Conservation (phyloP, 1,140 invertebrate species). For the Papilio glaucus region DNA sequence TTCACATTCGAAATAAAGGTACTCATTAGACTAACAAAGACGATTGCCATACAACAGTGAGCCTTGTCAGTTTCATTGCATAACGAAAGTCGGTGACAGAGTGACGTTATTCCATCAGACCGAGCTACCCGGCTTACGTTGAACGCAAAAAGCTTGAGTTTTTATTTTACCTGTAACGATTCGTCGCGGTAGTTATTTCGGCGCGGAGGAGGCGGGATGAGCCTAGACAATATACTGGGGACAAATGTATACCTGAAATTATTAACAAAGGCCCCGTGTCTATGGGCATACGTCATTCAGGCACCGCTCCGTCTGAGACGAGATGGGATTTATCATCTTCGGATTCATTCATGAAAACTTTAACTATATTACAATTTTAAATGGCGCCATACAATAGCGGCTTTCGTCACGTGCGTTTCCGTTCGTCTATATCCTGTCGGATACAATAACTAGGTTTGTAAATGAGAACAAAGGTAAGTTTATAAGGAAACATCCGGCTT, state of each 20-base stretch:
- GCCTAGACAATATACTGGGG: slow-evolving; percentile 59
- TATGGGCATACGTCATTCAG: slow-evolving; percentile 49
- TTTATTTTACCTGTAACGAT: slow-evolving; percentile 74
- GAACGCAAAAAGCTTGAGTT: slow-evolving; percentile 73
- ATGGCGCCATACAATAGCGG: slow-evolving; percentile 50
- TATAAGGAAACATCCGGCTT: slow-evolving; percentile 48
- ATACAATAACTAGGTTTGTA: slow-evolving; percentile 34
- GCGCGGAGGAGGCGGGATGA: slow-evolving; percentile 68
- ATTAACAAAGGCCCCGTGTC: slow-evolving; percentile 66
- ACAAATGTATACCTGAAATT: slow-evolving; percentile 76
- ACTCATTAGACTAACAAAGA: not conserved
- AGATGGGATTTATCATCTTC: slow-evolving; percentile 53
- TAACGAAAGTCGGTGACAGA: slow-evolving; percentile 51
- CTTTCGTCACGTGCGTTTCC: slow-evolving; percentile 61
- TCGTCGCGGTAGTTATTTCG: slow-evolving; percentile 69
- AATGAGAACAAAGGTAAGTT: slow-evolving; percentile 39
- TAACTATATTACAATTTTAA: slow-evolving; percentile 56
- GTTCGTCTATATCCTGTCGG: slow-evolving; percentile 54
- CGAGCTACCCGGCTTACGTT: slow-evolving; percentile 63
- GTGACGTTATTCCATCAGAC: slow-evolving; percentile 72
- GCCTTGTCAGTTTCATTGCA: not conserved
- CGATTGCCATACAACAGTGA: slow-evolving; percentile 14
- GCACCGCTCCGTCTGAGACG: slow-evolving; percentile 68
- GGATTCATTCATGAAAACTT: slow-evolving; percentile 52
- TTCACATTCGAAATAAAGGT: slow-evolving; percentile 21